Evolutionary conservation across 2,888 invertebrate genomes (phyloP).

Genomic region (Polyommatus icarus): DNA sequence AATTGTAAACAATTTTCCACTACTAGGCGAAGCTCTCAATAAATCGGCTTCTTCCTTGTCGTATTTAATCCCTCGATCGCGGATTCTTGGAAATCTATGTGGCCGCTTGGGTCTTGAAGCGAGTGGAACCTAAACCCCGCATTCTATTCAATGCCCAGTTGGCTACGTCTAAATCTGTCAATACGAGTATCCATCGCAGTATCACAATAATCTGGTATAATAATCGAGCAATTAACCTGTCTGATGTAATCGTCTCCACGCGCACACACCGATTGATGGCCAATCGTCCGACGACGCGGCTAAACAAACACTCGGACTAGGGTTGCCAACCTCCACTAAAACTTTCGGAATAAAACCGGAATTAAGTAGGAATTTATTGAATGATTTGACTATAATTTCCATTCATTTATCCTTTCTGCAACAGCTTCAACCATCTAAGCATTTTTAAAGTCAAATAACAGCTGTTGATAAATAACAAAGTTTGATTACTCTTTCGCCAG

Average conservation of each 20-base stretch:
- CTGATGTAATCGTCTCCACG: slow-evolving; percentile 12
- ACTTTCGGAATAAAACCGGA: neutral
- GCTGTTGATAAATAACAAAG: neutral
- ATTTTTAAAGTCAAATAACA: neutral
- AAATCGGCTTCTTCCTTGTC: too few relatives aligned
- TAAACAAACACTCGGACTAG: neutral
- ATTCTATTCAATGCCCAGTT: neutral
- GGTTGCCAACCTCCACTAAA: neutral
- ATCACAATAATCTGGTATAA: neutral
- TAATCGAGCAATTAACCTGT: slow-evolving; percentile 19
- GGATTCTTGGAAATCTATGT: too few relatives aligned
- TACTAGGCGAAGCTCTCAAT: too few relatives aligned
- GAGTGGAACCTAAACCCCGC: neutral
- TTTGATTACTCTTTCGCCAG: neutral
- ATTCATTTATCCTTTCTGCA: neutral
- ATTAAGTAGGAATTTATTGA: neutral
- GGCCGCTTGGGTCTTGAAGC: too few relatives aligned
- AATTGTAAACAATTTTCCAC: too few relatives aligned
- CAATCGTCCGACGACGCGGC: slow-evolving; percentile 9
- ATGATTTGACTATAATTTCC: neutral
- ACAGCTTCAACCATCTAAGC: neutral
- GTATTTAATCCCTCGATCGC: too few relatives aligned
- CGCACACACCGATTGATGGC: neutral
- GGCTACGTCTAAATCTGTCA: neutral
- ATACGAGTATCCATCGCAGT: neutral